phyloP scores from a whole-genome alignment of 2,113 vertebrate species.

The Phoxinus phoxinus region DNA sequence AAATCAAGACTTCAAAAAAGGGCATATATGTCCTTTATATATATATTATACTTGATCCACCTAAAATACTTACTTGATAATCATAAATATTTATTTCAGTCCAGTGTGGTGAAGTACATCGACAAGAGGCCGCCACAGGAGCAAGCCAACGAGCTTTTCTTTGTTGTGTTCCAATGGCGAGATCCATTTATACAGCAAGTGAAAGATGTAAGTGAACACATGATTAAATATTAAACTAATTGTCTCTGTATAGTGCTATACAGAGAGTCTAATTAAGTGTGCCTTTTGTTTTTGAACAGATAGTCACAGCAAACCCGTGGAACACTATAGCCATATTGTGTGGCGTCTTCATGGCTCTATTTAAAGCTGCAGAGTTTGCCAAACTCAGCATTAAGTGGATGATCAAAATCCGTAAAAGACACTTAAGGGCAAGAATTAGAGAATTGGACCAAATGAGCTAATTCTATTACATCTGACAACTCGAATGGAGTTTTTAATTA shows the following conservation, averaged over 20 bases:
- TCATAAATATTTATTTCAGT: conserved; percentile 71
- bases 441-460: conserved; percentile 83
- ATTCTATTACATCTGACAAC: background rate
- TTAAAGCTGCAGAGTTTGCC: conserved; percentile 96
- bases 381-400: conserved; percentile 94
- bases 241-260: too few species aligned
- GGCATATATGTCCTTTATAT: too few species aligned
- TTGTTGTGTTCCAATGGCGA: conserved; percentile 96
- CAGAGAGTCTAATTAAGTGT: conserved; percentile 1
- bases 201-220: conserved; percentile 80
- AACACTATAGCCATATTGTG: conserved; percentile 92
- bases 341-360: conserved; percentile 93
- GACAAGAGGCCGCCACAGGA: conserved; percentile 78
- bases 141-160: conserved; percentile 86
- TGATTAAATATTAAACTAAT: background rate
- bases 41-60: background rate
- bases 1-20: too few species aligned
- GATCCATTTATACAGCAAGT: conserved; percentile 95
- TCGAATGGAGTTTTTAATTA: background rate
- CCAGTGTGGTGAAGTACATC: conserved; percentile 92
- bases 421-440: conserved; percentile 82
- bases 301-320: conserved; percentile 96
- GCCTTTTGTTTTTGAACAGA: conserved; percentile 74
- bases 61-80: background rate
- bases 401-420: conserved; percentile 89